Evolutionary conservation across 2,888 invertebrate species (phyloP).

Genomic region (Phytoseiulus persimilis): DNA sequence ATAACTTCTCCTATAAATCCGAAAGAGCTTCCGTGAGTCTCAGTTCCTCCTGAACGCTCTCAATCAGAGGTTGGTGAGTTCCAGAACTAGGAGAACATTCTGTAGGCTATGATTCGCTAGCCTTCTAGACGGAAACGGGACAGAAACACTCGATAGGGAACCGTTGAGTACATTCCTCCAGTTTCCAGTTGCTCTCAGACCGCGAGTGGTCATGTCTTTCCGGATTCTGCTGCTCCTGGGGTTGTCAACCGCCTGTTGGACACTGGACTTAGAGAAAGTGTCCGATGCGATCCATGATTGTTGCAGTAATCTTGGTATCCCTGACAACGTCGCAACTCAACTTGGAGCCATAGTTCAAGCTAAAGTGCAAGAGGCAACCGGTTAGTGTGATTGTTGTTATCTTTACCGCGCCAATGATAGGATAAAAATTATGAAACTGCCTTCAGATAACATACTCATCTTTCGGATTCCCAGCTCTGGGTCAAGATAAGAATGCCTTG

Average conservation of each 20-base stretch:
- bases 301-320: background rate
- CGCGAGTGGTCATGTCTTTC: background rate
- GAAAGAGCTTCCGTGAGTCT: too few species aligned
- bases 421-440: background rate
- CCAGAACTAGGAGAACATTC: background rate
- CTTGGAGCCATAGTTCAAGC: background rate
- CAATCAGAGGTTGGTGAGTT: too few species aligned
- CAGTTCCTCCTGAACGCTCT: too few species aligned
- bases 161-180: too few species aligned
- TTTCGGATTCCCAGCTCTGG: background rate
- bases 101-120: background rate
- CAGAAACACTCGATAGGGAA: too few species aligned
- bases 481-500: background rate
- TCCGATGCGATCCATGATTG: background rate
- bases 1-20: too few species aligned
- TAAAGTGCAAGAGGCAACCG: background rate
- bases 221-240: background rate
- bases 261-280: background rate
- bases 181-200: background rate
- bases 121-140: too few species aligned
- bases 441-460: background rate
- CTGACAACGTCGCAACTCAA: background rate
- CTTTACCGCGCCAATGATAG: too few species aligned
- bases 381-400: background rate
- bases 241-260: background rate